Evolutionary conservation across 2,888 invertebrate species (phyloP).

Genomic region (Mactromeris polynyma): DNA sequence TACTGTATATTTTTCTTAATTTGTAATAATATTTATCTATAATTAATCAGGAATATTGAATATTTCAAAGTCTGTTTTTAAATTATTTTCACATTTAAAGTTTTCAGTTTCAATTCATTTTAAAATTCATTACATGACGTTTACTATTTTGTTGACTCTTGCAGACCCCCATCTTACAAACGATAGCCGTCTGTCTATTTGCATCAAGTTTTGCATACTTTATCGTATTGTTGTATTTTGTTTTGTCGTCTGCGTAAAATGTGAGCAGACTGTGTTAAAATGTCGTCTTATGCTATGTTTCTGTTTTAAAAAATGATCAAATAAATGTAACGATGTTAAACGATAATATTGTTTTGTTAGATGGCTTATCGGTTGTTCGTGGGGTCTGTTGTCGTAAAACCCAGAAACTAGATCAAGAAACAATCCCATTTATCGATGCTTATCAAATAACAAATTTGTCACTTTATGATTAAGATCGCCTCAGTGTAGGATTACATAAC

Average conservation of each 20-base stretch:
- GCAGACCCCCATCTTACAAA: too few relatives aligned
- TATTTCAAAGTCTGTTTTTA: background rate
- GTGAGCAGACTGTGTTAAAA: background rate
- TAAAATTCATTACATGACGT: too few relatives aligned
- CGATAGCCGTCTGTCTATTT: background rate
- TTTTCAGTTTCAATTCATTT: too few relatives aligned
- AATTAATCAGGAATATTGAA: background rate
- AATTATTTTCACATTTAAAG: too few relatives aligned
- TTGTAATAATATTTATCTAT: background rate
- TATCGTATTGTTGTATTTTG: background rate
- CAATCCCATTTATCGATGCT: constrained; percentile 25
- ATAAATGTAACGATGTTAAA: background rate
- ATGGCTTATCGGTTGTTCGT: constrained; percentile 35
- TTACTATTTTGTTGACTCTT: too few relatives aligned
- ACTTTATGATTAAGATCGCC: constrained; percentile 33
- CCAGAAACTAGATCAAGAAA: constrained; percentile 15
- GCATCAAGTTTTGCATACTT: background rate
- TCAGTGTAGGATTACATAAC: constrained; percentile 36
- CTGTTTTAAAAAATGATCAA: background rate
- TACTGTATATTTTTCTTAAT: background rate
- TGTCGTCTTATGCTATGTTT: background rate
- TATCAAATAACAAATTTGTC: constrained; percentile 50
- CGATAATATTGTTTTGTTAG: background rate
- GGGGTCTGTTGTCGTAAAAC: constrained; percentile 17
- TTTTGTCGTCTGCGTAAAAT: background rate